Conservation (phyloP, 2,113 vertebrate species). For the Phainopepla nitens region DNA sequence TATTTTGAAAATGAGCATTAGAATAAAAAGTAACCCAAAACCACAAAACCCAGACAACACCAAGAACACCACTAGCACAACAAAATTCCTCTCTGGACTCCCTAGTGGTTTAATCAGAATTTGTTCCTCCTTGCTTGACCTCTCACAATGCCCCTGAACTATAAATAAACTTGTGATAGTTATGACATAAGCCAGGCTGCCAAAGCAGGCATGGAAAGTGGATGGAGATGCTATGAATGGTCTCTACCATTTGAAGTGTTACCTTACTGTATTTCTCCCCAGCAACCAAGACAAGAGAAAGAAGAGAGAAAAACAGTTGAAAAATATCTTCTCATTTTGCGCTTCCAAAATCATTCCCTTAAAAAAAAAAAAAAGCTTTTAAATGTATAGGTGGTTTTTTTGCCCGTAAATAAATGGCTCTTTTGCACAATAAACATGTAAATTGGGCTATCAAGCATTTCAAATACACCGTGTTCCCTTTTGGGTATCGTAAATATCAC, state of each 20-base stretch:
- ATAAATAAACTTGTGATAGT: slow-evolving; percentile 30
- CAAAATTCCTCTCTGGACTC: not conserved
- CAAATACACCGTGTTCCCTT: not conserved
- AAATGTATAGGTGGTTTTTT: not conserved
- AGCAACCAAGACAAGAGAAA: not conserved
- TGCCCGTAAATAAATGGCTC: not conserved
- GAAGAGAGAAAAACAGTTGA: not conserved
- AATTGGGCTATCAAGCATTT: not conserved
- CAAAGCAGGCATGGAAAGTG: not conserved
- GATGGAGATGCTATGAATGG: slow-evolving; percentile 23
- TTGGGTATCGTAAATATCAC: not conserved
- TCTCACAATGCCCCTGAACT: not conserved
- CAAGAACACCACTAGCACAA: not conserved
- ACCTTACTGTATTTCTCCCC: not conserved
- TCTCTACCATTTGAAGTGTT: not conserved
- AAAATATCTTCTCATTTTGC: not conserved
- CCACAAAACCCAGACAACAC: not conserved
- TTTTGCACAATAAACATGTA: not conserved
- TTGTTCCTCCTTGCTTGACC: slow-evolving; percentile 16
- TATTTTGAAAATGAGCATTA: not conserved
- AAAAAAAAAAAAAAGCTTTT: not conserved
- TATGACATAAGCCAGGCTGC: not conserved
- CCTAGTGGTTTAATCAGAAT: not conserved
- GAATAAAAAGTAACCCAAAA: not conserved
- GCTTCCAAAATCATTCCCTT: not conserved